Evolutionary conservation across 2,113 vertebrate species (phyloP).

Genomic region (Sturnus vulgaris): DNA sequence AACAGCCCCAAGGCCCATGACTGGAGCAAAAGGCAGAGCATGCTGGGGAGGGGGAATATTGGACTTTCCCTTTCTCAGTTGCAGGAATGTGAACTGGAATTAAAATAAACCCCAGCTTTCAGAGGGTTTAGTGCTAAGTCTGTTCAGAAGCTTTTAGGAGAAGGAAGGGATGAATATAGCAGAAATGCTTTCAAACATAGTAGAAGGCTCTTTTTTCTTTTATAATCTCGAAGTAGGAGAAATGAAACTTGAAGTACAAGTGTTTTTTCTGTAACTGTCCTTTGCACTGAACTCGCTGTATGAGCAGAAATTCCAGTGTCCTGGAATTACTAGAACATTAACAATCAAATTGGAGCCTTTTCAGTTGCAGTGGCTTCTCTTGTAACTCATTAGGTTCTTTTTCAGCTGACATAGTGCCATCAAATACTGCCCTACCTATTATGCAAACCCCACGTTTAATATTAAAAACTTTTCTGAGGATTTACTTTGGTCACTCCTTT

Average conservation of each 20-base stretch:
- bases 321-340: not conserved
- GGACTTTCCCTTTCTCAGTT: not conserved
- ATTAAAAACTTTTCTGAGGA: not conserved
- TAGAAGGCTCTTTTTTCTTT: not conserved
- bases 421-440: not conserved
- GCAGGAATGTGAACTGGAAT: slow-evolving; percentile 26
- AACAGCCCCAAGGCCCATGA: not conserved
- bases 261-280: not conserved
- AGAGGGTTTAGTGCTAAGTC: slow-evolving; percentile 18
- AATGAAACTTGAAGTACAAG: not conserved
- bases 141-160: slow-evolving; percentile 8
- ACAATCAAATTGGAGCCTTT: not conserved
- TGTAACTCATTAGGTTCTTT: not conserved
- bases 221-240: not conserved
- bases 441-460: not conserved
- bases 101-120: not conserved
- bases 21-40: not conserved
- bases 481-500: not conserved
- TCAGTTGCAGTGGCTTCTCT: not conserved
- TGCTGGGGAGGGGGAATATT: not conserved
- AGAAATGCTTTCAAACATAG: not conserved
- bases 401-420: not conserved
- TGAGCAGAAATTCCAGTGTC: not conserved
- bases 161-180: not conserved
- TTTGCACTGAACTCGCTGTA: not conserved